Evolutionary conservation across 2,113 vertebrate genomes (phyloP).

Genomic region (Rousettus leschenaultii): DNA sequence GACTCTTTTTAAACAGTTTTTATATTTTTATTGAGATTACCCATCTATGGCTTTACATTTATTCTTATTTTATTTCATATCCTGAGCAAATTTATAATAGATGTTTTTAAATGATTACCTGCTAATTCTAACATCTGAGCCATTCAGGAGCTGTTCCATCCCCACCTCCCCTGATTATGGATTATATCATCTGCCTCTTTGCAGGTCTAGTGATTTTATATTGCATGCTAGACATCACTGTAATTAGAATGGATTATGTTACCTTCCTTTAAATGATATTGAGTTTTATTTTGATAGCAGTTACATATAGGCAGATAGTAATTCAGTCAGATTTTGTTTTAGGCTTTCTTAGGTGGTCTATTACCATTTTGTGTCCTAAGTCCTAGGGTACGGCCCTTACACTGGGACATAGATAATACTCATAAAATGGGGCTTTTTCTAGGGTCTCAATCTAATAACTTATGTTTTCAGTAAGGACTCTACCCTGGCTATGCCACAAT

Average conservation of each 20-base stretch:
- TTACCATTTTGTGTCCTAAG: background rate
- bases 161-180: background rate
- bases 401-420: background rate
- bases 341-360: background rate
- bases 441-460: background rate
- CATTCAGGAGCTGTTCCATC: background rate
- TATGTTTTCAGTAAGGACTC: background rate
- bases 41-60: background rate
- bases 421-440: background rate
- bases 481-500: background rate
- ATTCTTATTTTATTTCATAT: background rate
- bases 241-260: background rate
- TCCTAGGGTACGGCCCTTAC: background rate
- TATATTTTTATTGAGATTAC: background rate
- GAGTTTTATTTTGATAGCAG: background rate
- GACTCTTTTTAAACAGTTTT: background rate
- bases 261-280: constrained; percentile 8
- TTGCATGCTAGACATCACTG: background rate
- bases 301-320: background rate
- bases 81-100: background rate
- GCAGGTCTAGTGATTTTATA: constrained; percentile 8
- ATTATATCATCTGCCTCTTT: background rate
- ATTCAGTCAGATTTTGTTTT: background rate
- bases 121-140: background rate
- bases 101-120: constrained; percentile 12